Evolutionary conservation across 2,797 vertebrate genomes (phyloP).

Genomic region (Labroides dimidiatus): DNA sequence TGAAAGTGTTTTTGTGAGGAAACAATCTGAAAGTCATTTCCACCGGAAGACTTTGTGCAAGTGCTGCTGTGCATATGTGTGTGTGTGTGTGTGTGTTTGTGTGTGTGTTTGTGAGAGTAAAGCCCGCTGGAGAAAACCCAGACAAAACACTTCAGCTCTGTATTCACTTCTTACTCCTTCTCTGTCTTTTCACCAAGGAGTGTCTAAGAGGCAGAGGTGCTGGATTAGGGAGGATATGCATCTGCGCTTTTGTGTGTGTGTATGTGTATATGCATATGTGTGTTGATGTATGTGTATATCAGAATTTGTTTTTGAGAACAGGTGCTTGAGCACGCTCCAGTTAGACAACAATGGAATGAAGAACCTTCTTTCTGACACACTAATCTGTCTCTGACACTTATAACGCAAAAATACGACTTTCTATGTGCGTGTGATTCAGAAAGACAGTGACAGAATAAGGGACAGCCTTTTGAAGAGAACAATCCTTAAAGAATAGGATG

Average conservation of each 20-base stretch:
- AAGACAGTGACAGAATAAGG: too few relatives aligned
- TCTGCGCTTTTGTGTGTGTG: background rate
- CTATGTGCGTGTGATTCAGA: too few relatives aligned
- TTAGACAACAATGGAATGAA: constrained; percentile 41
- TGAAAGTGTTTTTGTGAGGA: constrained; percentile 54
- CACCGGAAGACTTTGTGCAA: constrained; percentile 44
- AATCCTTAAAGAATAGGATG: too few relatives aligned
- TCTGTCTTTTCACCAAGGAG: constrained; percentile 56
- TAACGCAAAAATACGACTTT: too few relatives aligned
- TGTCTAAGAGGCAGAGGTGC: constrained; percentile 67
- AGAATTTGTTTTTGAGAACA: constrained; percentile 53
- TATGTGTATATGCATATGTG: background rate
- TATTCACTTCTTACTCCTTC: constrained; percentile 61
- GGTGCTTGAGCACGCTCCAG: constrained; percentile 70
- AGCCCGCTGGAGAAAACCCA: constrained; percentile 56
- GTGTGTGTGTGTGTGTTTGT: background rate
- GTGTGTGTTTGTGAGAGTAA: constrained; percentile 34
- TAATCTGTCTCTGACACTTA: background rate
- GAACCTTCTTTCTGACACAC: constrained; percentile 17
- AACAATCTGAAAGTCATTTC: constrained; percentile 75
- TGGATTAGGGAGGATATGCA: constrained; percentile 53
- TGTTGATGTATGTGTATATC: constrained; percentile 7
- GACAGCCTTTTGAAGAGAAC: too few relatives aligned
- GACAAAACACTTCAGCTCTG: constrained; percentile 74
- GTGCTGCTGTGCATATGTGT: background rate